Conservation (phyloP, 2,797 vertebrate genomes). For the Miopithecus talapoin region DNA sequence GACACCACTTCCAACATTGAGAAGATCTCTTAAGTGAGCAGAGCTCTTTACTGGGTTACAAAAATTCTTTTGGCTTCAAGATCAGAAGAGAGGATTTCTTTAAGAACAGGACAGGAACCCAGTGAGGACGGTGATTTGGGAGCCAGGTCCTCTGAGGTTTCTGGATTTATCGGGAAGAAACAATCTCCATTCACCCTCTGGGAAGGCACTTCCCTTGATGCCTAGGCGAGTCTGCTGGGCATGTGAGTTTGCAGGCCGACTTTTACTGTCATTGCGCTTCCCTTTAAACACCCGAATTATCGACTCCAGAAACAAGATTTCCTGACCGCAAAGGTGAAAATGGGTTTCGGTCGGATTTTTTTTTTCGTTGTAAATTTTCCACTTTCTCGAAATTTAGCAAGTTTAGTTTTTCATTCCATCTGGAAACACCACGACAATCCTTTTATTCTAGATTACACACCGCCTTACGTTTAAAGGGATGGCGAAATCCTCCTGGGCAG, state of each 20-base stretch:
- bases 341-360: background rate
- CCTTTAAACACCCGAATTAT: background rate
- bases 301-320: background rate
- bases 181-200: accelerated
- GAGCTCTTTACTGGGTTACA: background rate
- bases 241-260: background rate
- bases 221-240: accelerated
- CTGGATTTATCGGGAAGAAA: background rate
- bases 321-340: accelerated
- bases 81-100: background rate
- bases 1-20: background rate
- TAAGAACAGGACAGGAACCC: background rate
- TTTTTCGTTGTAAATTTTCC: background rate
- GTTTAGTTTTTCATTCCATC: background rate
- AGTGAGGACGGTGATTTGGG: background rate
- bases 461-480: background rate
- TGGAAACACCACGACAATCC: background rate
- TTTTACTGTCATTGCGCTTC: background rate
- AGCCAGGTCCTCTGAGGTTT: background rate
- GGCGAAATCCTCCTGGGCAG: accelerated
- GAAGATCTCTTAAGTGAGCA: no score
- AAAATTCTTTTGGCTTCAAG: background rate
- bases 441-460: background rate
- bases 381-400: background rate
- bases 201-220: background rate